Evolutionary conservation across 1,140 invertebrate species (phyloP).

Genomic region (Procambarus clarkii): DNA sequence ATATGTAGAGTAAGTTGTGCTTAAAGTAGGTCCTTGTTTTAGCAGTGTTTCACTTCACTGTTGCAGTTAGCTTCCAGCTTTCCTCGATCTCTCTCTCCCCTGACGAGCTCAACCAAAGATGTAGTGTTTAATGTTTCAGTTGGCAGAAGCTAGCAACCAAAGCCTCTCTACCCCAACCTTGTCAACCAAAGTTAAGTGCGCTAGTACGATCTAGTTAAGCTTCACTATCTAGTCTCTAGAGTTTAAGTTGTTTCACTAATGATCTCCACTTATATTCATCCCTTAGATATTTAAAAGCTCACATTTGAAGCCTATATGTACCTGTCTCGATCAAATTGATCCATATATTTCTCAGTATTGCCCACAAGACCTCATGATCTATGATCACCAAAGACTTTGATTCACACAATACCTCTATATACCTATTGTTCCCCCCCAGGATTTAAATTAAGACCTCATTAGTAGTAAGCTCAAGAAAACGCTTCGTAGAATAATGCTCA

Average conservation of each 20-base stretch:
- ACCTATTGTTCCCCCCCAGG: too few species aligned
- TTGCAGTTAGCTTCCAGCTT: conserved; percentile 38
- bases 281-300: too few species aligned
- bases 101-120: conserved; percentile 24
- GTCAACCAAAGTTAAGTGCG: background rate
- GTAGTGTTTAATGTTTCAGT: background rate
- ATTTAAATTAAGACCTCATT: too few species aligned
- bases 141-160: background rate
- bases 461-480: too few species aligned
- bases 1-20: background rate
- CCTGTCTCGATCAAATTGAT: too few species aligned
- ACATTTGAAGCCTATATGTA: too few species aligned
- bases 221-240: background rate
- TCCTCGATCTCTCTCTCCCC: conserved; percentile 35
- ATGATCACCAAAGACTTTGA: too few species aligned
- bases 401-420: too few species aligned
- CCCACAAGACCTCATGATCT: too few species aligned
- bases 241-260: background rate
- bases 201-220: background rate
- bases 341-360: too few species aligned
- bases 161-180: background rate
- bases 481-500: too few species aligned
- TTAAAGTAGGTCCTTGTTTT: background rate
- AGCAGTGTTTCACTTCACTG: background rate
- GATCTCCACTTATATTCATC: background rate